A percentile compares a stretch with the other conserved stretches of the same genome.
Evolutionary conservation across 2,113 vertebrate genomes (phyloP).

Genomic region (Daboia siamensis): DNA sequence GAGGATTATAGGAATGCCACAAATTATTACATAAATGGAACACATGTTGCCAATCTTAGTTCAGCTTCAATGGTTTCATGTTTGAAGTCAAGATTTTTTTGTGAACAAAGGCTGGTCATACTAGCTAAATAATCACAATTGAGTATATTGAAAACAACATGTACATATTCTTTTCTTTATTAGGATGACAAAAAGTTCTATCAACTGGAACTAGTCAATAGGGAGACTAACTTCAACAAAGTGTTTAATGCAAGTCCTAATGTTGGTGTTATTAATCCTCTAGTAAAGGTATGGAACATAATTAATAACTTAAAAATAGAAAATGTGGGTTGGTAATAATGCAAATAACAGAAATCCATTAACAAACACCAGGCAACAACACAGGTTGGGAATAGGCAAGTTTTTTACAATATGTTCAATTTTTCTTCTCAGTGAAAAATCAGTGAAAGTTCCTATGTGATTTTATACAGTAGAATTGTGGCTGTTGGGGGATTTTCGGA

Average conservation of each 20-base stretch:
- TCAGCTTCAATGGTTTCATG: neutral
- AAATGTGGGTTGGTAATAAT: constrained; percentile 28
- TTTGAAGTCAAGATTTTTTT: neutral
- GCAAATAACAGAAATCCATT: neutral
- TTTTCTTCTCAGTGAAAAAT: neutral
- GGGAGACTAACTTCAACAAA: constrained; percentile 99
- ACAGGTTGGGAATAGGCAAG: neutral
- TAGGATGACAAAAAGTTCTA: constrained; percentile 99
- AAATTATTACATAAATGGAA: neutral
- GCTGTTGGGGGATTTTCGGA: neutral
- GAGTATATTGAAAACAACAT: neutral
- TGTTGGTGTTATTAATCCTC: constrained; percentile 97
- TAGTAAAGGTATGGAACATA: constrained; percentile 89
- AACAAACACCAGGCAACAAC: constrained; percentile 20
- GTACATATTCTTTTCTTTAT: constrained; percentile 58
- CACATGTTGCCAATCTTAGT: neutral
- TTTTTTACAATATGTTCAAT: neutral
- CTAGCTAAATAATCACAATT: neutral
- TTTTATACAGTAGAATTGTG: neutral
- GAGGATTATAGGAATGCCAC: neutral
- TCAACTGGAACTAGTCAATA: constrained; percentile 97
- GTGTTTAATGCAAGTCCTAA: constrained; percentile 96
- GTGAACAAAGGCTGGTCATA: neutral
- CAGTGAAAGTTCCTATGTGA: neutral
- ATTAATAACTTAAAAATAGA: constrained; percentile 55